These are phyloP conservation scores for Pseudomyrmex dendroicus DNA, from an alignment of 1,140 invertebrate species.

Conservation along the genomic window DNA sequence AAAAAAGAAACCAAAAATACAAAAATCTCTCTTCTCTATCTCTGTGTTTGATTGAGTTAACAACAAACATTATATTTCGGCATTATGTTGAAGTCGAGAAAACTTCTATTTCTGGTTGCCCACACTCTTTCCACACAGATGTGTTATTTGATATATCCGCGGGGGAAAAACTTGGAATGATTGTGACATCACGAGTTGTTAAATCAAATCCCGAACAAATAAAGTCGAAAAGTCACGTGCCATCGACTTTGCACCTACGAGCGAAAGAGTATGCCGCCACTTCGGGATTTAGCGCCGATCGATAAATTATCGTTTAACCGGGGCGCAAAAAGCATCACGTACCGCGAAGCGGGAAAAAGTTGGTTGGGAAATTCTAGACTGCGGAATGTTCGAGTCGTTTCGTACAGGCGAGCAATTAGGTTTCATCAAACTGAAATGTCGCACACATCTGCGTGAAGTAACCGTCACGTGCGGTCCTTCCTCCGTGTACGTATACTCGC, in stretches of 20 bases:
- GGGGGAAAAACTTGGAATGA: background rate
- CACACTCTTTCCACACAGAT: no score
- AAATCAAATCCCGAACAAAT: slow-evolving; percentile 39
- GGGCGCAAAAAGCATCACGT: slow-evolving; percentile 54
- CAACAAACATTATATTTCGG: background rate
- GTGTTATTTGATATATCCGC: slow-evolving; percentile 4
- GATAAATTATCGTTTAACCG: slow-evolving; percentile 53
- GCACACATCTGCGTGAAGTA: slow-evolving; percentile 66
- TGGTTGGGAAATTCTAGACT: slow-evolving; percentile 19
- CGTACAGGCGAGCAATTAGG: slow-evolving; percentile 68
- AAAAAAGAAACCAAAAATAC: no score
- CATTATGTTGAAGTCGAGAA: background rate
- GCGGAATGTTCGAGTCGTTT: slow-evolving; percentile 33
- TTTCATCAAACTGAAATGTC: slow-evolving; percentile 69
- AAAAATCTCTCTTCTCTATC: background rate
- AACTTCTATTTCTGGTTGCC: no score
- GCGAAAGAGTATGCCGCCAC: background rate
- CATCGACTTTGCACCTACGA: slow-evolving; percentile 5
- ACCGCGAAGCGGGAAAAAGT: background rate
- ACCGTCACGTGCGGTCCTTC: slow-evolving; percentile 44
- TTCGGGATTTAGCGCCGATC: slow-evolving; percentile 26
- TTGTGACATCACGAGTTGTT: background rate
- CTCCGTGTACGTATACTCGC: slow-evolving; percentile 34
- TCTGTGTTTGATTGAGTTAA: background rate
- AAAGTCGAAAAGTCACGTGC: slow-evolving; percentile 23